These are phyloP conservation scores for Apis mellifera DNA, from an alignment of 1,140 invertebrate species.

Conservation along the genomic window Amel_HAv3.1 CM009941.2:2472501-2473000, in stretches of 20 bases:
- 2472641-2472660: neutral
- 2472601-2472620: neutral
- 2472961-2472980: no score
- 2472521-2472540: slow-evolving; percentile 26
- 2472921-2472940: no score
- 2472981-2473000: no score
- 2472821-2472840: neutral
- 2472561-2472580: neutral
- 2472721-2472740: slow-evolving; percentile 45
- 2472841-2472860: neutral
- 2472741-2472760: slow-evolving; percentile 23
- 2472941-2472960: no score
- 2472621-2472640: slow-evolving; percentile 24
- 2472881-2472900: neutral
- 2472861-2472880: neutral
- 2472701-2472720: neutral
- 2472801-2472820: slow-evolving; percentile 42
- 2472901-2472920: neutral
- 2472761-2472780: slow-evolving; percentile 48
- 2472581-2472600: slow-evolving; percentile 3
- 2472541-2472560: neutral
- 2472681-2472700: slow-evolving; percentile 23
- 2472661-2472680: slow-evolving; percentile 51
- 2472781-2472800: slow-evolving; percentile 53
- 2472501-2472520: slow-evolving; percentile 24